Percentiles rank a stretch among this genome's conserved stretches.
Evolutionary conservation across 1,140 invertebrate genomes (phyloP).

Genomic region (Reticulitermes speratus): DNA sequence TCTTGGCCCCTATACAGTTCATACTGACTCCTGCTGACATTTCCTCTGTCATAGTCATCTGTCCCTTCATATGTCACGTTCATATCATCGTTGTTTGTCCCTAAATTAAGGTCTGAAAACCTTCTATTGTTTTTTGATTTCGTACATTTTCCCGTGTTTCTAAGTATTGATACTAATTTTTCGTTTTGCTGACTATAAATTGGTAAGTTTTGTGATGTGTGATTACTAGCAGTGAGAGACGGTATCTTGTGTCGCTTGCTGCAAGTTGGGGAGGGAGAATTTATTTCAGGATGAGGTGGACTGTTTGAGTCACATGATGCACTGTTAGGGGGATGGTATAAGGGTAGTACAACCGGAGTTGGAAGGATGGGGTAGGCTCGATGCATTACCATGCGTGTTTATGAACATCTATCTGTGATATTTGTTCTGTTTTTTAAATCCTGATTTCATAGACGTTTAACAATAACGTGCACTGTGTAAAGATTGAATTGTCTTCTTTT

Average conservation of each 20-base stretch:
- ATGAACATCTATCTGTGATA: background rate
- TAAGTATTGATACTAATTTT: background rate
- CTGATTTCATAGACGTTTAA: too few relatives aligned
- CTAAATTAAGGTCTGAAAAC: background rate
- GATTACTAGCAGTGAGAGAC: background rate
- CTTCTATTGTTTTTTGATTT: background rate
- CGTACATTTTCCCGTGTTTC: background rate
- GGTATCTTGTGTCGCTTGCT: background rate
- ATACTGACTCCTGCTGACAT: constrained; percentile 1
- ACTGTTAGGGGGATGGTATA: constrained; percentile 2
- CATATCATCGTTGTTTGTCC: background rate
- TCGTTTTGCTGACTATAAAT: background rate
- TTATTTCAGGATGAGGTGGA: background rate
- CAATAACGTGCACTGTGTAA: too few relatives aligned
- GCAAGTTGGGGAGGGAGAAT: too few relatives aligned
- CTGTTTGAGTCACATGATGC: background rate
- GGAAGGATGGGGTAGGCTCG: background rate
- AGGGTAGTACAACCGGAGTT: constrained; percentile 8
- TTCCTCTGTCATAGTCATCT: background rate
- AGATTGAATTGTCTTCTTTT: background rate
- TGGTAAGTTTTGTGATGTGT: background rate
- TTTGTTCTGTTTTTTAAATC: background rate
- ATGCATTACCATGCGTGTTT: constrained; percentile 15
- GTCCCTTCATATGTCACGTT: background rate
- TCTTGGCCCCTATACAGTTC: background rate